These are phyloP conservation scores for Pollimyrus isidori DNA, from an alignment of 2,113 vertebrate species.

Conservation along the genomic window DNA sequence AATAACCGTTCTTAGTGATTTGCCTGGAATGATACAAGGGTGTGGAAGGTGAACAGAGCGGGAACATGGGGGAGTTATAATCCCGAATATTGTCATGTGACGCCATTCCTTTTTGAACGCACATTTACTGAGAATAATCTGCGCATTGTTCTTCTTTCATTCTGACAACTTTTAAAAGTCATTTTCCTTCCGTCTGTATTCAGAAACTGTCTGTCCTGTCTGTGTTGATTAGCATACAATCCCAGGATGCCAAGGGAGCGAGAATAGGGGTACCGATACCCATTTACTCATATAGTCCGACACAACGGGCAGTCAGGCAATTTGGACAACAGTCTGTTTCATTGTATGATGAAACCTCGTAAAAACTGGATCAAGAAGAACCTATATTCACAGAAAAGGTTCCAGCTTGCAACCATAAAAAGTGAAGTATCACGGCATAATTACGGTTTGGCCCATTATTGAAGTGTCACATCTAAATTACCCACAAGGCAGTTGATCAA, in stretches of 20 bases:
- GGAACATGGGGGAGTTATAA: slow-evolving; percentile 27
- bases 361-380: not conserved
- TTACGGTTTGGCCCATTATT: not conserved
- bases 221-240: not conserved
- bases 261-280: not conserved
- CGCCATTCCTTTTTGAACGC: not conserved
- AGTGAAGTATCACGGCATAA: not conserved
- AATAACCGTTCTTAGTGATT: too few species aligned
- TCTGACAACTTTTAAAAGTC: not conserved
- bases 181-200: not conserved
- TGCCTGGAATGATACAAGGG: not conserved
- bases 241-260: not conserved
- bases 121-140: not conserved
- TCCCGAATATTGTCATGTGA: not conserved
- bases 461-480: not conserved
- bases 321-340: not conserved
- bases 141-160: not conserved
- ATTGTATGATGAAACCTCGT: not conserved
- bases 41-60: slow-evolving; percentile 16
- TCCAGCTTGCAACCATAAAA: not conserved
- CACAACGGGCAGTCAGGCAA: not conserved
- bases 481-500: not conserved
- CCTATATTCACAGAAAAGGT: not conserved
- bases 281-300: not conserved
- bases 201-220: not conserved